These are phyloP conservation scores for Caenorhabditis tropicalis DNA, from an alignment of 1,140 invertebrate genomes.

Conservation along the genomic window DNA sequence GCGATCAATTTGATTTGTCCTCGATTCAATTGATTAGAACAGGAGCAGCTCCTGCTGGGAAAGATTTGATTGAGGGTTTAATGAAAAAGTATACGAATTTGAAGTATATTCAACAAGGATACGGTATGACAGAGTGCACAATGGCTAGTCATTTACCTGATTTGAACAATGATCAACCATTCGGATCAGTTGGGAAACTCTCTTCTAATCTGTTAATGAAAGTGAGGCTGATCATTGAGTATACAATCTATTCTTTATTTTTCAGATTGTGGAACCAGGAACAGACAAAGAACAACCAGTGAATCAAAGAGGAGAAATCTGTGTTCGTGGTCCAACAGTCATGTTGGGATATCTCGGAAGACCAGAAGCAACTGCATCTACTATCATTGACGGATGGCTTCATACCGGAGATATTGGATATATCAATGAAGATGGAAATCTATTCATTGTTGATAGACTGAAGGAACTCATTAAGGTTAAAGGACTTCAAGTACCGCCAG, in stretches of 20 bases:
- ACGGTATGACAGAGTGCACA: constrained; percentile 74
- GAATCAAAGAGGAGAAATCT: constrained; percentile 69
- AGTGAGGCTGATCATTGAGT: constrained; percentile 74
- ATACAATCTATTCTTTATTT: no score
- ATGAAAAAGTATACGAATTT: constrained; percentile 48
- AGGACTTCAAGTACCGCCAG: constrained; percentile 83
- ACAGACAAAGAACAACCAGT: constrained; percentile 59
- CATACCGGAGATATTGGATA: constrained; percentile 83
- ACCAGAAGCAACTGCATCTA: constrained; percentile 78
- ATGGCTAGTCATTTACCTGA: constrained; percentile 69
- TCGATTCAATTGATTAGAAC: constrained; percentile 76
- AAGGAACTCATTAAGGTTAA: constrained; percentile 92
- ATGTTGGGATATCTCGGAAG: constrained; percentile 80
- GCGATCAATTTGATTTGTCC: constrained; percentile 76
- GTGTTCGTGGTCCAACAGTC: constrained; percentile 71
- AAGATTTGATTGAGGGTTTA: constrained; percentile 57
- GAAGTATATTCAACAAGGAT: constrained; percentile 66
- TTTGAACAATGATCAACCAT: constrained; percentile 60
- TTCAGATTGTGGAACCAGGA: constrained; percentile 69
- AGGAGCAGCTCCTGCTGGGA: constrained; percentile 80
- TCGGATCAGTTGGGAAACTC: constrained; percentile 78
- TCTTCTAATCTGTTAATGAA: constrained; percentile 78
- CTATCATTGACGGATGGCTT: constrained; percentile 80
- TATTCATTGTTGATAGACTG: constrained; percentile 82
- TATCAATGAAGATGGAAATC: constrained; percentile 78